Evolutionary conservation across 2,888 invertebrate genomes (phyloP).

Genomic region (Chorisops tibialis): DNA sequence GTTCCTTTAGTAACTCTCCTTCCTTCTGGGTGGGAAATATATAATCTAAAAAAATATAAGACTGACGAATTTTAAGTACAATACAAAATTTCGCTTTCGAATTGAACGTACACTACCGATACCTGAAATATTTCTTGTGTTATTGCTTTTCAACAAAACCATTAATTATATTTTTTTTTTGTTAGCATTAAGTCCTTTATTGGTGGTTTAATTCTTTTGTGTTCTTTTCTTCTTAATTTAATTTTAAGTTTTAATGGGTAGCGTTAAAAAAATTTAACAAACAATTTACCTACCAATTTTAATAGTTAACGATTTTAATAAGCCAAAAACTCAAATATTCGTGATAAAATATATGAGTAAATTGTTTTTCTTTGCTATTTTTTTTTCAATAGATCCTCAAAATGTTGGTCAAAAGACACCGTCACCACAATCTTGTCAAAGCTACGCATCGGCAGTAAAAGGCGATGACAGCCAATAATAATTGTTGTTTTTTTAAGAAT

Average conservation of each 20-base stretch:
- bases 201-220: too few species aligned
- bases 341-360: background rate
- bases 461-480: constrained; percentile 43
- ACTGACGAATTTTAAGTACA: too few species aligned
- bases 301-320: background rate
- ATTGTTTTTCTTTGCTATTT: background rate
- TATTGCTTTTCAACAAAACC: too few species aligned
- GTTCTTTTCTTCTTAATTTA: background rate
- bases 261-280: background rate
- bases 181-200: too few species aligned
- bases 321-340: background rate
- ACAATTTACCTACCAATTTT: background rate
- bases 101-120: too few species aligned
- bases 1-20: too few species aligned
- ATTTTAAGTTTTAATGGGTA: background rate
- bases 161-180: too few species aligned
- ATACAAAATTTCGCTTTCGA: too few species aligned
- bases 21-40: too few species aligned
- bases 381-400: constrained; percentile 25
- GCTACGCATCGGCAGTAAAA: constrained; percentile 50
- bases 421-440: constrained; percentile 40
- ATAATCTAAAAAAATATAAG: too few species aligned
- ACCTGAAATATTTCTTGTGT: too few species aligned
- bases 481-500: background rate
- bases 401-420: constrained; percentile 35